These are phyloP conservation scores for Microcebus ravelobensis DNA, from an alignment of 2,113 vertebrate genomes.

Conservation along the genomic window DNA sequence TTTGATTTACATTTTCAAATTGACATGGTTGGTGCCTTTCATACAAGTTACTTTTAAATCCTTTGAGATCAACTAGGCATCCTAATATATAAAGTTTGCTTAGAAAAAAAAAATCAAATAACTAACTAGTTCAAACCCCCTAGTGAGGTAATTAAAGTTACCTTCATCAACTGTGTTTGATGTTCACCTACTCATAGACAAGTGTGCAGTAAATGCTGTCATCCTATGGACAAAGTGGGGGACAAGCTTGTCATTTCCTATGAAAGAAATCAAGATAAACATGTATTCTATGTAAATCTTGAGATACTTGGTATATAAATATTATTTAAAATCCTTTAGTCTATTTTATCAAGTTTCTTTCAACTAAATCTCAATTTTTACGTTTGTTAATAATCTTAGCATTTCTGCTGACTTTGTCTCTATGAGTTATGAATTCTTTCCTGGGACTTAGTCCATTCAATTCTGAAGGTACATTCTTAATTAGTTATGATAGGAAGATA, in stretches of 20 bases:
- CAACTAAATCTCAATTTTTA: background rate
- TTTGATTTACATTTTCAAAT: constrained; percentile 62
- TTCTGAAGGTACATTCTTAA: background rate
- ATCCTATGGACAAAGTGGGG: background rate
- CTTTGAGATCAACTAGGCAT: background rate
- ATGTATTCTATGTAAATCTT: background rate
- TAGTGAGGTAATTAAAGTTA: constrained; percentile 36
- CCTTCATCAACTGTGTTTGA: constrained; percentile 33
- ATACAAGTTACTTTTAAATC: constrained; percentile 67
- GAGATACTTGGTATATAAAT: background rate
- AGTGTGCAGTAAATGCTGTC: background rate
- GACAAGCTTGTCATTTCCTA: background rate
- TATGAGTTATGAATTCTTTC: background rate
- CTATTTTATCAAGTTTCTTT: background rate
- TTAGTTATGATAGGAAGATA: background rate
- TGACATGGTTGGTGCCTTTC: constrained; percentile 14
- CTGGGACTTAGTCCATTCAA: background rate
- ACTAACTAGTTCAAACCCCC: constrained; percentile 54
- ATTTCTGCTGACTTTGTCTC: background rate
- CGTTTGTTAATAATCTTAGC: background rate
- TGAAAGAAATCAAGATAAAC: background rate
- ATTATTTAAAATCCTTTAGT: background rate
- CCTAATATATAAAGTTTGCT: constrained; percentile 47
- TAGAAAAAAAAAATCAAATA: background rate
- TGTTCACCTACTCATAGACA: background rate